Evolutionary conservation across 2,797 vertebrate genomes (phyloP), one percentile per base, ranked within the genome.

Genomic region (Sebastolobus alascanus): DNA sequence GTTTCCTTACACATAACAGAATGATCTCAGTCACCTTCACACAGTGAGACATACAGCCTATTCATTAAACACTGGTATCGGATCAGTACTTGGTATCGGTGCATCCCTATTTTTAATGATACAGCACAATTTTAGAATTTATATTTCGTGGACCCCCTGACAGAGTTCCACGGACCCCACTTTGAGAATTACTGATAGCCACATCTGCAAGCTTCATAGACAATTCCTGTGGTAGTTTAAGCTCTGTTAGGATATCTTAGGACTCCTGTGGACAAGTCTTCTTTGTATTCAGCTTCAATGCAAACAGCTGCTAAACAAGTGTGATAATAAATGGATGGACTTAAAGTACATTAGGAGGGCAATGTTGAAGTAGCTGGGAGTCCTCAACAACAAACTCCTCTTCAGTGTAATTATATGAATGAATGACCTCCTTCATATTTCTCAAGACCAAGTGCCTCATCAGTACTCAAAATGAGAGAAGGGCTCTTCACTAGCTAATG

Each of bases 401-500:
- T 82, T 75, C 61, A 77, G 20, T 63, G 59, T 74, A 75, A 86
- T 85, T 70, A 79, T 50, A 27, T 61, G 77, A 89, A 84, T 83
- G 79, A 85, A 80, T 12, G 27, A 77, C 65, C 65, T 79, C 20
- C 64, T 76, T 87, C 77, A 84, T 80, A 75, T 77, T 79, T 80
- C 76, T 83, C 37, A 43, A 73, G 46, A 77, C 52, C 65, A 63
- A 86, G 80, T 63, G 78, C 56, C 79, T 83, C 22, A 3, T 74
- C 56, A 65, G 58, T 5, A 12, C 58, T 66, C 38, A 33, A 18
- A 82, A 74, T 66, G 35, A 81, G 54, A 80, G 55, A 56, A 61
- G 80, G 56, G 75, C 79, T 78, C 88, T 85, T 84, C 64, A 63
- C 69, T 4, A 3, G 52, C 61, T 84, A 75, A 87, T 84, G 70